Evolutionary conservation across 1,140 invertebrate genomes (phyloP), one percentile per base, ranked within the genome.

Genomic region (Neuroterus valhalla): DNA sequence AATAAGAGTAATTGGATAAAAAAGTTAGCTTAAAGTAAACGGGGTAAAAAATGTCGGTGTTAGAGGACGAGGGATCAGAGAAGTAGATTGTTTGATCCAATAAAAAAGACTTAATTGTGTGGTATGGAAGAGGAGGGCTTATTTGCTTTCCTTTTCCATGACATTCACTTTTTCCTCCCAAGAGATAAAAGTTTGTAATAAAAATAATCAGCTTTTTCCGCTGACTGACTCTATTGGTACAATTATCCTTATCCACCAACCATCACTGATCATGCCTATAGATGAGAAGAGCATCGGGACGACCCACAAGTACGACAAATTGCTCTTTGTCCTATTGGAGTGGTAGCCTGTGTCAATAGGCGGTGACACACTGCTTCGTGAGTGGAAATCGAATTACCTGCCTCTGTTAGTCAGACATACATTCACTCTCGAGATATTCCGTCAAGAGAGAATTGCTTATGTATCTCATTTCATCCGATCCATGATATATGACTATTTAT

Each of bases 131-230:
- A 66, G 70, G 66, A 21, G 74, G 43, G 45, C 62, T 38, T 73
- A 71, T 73, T 70, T 45, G 12, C 67, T 71, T 67, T 73, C 68
- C 55, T 31, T 44, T 11, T 43, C 44, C 3, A 38, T 38, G 5
- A 38, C 6, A 8, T 38, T 38, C 1, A 38, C 31, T 38, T 5
- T 38, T 38, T 38, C 12, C 26, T 62, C 19, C 52, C 19, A 6
- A 62, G 21, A 62, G 52, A 38, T 38, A 38, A 5, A 38, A 10
- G 31, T 38, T 38, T 38, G 31, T 8, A 38, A 38, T 38, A 8
- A 38, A 38, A 8, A 38, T 38, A 38, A 38, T 38, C 6, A 38
- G 31, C 6, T 38, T 38, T 6, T 38, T 38, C 31, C 31, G 23
- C 31, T 62, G 46, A 62, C 31, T 62, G n/a, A 15, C 23, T 26